phyloP scores from a whole-genome alignment of 1,140 invertebrate genomes.

The Cylas formicarius region DNA sequence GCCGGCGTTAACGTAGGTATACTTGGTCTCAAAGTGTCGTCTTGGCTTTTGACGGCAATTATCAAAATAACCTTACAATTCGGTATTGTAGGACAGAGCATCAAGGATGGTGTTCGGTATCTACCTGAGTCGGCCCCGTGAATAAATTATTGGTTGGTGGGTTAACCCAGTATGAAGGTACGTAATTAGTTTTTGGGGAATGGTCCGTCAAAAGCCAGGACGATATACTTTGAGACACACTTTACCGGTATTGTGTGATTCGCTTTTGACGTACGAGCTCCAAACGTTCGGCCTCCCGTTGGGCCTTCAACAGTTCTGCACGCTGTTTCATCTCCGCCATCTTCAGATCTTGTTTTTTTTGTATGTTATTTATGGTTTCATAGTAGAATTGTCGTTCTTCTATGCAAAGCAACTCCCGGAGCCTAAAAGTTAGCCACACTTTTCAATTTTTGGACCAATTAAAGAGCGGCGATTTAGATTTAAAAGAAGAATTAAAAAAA shows the following conservation, averaged over 20 bases:
- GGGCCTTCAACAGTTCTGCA: conserved; percentile 26
- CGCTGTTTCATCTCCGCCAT: conserved; percentile 34
- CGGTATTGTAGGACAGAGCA: background rate
- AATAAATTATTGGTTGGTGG: no score
- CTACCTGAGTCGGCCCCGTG: background rate
- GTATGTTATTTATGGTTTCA: conserved; percentile 34
- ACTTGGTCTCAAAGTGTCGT: background rate
- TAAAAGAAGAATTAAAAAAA: background rate
- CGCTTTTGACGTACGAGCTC: conserved; percentile 37
- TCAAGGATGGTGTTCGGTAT: background rate
- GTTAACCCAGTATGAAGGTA: background rate
- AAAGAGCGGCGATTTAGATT: conserved; percentile 1
- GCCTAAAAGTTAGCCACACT: conserved; percentile 27
- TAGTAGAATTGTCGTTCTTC: conserved; percentile 32
- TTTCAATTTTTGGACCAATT: background rate
- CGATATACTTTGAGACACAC: background rate
- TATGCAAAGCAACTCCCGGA: conserved; percentile 29
- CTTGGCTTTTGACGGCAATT: no score
- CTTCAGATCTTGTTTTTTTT: conserved; percentile 30
- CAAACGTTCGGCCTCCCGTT: conserved; percentile 33
- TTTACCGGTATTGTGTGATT: conserved; percentile 38
- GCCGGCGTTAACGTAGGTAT: background rate
- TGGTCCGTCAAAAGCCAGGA: no score
- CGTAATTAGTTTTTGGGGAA: conserved; percentile 7
- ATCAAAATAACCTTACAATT: no score